Conservation (phyloP, 2,888 invertebrate species). For the Xanthia icteritia region DNA sequence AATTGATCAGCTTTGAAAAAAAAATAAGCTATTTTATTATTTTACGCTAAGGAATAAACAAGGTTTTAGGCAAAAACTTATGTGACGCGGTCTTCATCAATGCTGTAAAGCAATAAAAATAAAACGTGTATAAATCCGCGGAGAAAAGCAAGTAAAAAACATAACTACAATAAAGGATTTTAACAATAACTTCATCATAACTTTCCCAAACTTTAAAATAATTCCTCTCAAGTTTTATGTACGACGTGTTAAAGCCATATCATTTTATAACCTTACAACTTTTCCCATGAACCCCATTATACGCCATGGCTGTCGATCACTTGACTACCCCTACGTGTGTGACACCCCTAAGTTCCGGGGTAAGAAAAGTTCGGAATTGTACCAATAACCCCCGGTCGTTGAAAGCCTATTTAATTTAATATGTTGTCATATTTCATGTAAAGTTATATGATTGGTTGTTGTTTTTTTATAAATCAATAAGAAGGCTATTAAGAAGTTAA, state of each 20-base stretch:
- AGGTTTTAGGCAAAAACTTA: neutral
- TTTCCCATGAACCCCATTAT: conserved; percentile 42
- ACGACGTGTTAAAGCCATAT: conserved; percentile 49
- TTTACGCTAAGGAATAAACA: neutral
- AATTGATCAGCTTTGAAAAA: no score
- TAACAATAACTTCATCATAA: conserved; percentile 22
- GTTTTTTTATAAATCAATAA: neutral
- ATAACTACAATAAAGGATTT: neutral
- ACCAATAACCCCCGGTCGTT: conserved; percentile 24
- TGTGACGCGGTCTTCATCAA: no score
- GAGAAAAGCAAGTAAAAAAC: neutral
- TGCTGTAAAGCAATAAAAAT: no score
- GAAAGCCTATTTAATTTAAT: conserved; percentile 36
- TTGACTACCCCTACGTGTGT: conserved; percentile 58
- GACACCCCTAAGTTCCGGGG: conserved; percentile 45
- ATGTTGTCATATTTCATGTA: conserved; percentile 6
- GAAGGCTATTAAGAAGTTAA: neutral
- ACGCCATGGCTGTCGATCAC: conserved; percentile 53
- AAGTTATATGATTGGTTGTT: neutral
- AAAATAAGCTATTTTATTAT: no score
- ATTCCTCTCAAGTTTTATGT: conserved; percentile 37
- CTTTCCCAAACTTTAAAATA: conserved; percentile 22
- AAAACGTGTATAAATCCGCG: neutral
- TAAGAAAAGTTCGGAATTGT: conserved; percentile 47
- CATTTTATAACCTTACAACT: conserved; percentile 61